phyloP scores from a whole-genome alignment of 2,888 invertebrate genomes.

The Lithophane ornitopus region DNA sequence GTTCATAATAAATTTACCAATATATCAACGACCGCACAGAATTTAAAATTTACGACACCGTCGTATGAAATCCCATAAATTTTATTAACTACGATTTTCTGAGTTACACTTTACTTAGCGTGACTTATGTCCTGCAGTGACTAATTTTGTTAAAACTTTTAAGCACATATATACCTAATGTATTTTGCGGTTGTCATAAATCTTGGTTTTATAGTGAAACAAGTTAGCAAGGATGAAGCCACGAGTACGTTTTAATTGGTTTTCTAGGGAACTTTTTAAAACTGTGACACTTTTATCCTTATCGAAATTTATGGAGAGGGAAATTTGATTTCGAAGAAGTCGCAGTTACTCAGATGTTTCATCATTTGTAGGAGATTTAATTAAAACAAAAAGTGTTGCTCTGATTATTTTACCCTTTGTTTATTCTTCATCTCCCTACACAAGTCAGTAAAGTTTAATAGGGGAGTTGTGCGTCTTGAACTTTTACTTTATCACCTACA shows the following conservation, averaged over 20 bases:
- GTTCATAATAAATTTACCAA: conserved; percentile 68
- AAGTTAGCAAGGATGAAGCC: conserved; percentile 49
- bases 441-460: conserved; percentile 2
- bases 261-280: conserved; percentile 69
- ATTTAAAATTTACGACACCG: conserved; percentile 68
- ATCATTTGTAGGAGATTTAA: conserved; percentile 31
- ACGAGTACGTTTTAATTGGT: conserved; percentile 69
- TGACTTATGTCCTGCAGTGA: conserved; percentile 63
- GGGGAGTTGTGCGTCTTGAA: not conserved
- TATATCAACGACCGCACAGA: conserved; percentile 65
- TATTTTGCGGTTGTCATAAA: conserved; percentile 74
- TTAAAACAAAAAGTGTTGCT: conserved; percentile 36
- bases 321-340: conserved; percentile 64
- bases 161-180: conserved; percentile 34
- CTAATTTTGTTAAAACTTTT: conserved; percentile 68
- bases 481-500: not conserved
- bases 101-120: conserved; percentile 42
- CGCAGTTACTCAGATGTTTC: conserved; percentile 34
- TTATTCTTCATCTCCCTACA: not conserved
- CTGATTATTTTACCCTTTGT: conserved; percentile 37
- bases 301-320: conserved; percentile 67
- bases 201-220: conserved; percentile 69
- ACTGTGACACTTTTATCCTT: conserved; percentile 66
- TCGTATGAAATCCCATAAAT: conserved; percentile 66
- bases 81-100: conserved; percentile 63